Conservation (phyloP, 2,113 vertebrate species). For the Geococcyx californianus region DNA sequence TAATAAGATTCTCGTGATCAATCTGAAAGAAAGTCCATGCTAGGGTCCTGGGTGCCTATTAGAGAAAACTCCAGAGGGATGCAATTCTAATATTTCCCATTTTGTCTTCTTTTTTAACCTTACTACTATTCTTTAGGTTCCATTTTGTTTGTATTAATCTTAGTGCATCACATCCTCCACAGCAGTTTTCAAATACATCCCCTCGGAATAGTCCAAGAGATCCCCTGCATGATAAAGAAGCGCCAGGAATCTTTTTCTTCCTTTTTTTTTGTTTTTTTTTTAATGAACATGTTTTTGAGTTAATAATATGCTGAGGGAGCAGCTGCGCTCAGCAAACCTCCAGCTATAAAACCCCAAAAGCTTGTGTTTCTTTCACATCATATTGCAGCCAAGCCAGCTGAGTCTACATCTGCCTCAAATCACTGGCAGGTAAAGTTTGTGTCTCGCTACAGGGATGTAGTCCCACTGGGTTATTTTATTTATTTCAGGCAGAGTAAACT, state of each 20-base stretch:
- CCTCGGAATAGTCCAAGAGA: slow-evolving; percentile 14
- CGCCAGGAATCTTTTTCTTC: background rate
- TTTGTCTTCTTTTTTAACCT: background rate
- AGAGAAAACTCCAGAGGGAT: background rate
- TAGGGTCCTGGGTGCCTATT: background rate
- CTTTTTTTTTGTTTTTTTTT: background rate
- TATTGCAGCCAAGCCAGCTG: slow-evolving; percentile 52
- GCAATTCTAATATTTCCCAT: background rate
- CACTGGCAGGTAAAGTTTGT: slow-evolving; percentile 60
- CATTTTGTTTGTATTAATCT: background rate
- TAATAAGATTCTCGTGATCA: background rate
- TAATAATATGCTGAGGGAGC: slow-evolving; percentile 51
- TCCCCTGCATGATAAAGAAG: slow-evolving; percentile 30
- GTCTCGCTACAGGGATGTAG: slow-evolving; percentile 27
- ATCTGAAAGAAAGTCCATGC: background rate
- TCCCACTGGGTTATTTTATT: slow-evolving; percentile 60
- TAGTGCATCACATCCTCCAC: background rate
- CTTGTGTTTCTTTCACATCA: slow-evolving; percentile 53
- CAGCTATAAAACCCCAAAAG: slow-evolving; percentile 46
- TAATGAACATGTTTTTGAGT: slow-evolving; percentile 29
- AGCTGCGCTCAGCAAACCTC: slow-evolving; percentile 57
- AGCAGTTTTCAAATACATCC: slow-evolving; percentile 22
- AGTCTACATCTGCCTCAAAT: slow-evolving; percentile 66
- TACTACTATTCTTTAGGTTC: background rate
- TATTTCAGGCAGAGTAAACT: slow-evolving; percentile 32